Evolutionary conservation across 2,797 vertebrate genomes (phyloP).

Genomic region (Arrhamphus sclerolepis): DNA sequence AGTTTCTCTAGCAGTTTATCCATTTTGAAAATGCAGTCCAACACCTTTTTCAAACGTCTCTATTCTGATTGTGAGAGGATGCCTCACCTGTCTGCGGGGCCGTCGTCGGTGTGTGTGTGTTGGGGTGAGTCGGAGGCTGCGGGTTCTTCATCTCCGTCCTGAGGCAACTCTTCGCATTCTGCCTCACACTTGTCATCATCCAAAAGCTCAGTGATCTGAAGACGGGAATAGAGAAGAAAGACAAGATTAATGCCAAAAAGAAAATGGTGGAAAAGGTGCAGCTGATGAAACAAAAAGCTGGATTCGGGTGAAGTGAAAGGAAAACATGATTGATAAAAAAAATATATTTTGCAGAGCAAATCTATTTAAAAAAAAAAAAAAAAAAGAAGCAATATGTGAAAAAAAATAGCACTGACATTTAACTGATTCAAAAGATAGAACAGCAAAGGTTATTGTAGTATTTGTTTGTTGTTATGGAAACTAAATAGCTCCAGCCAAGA

Average conservation of each 20-base stretch:
- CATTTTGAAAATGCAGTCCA: too few species aligned
- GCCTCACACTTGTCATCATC: constrained; percentile 94
- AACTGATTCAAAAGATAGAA: background rate
- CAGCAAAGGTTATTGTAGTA: background rate
- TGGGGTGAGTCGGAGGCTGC: constrained; percentile 66
- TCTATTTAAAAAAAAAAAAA: too few species aligned
- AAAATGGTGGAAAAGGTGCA: too few species aligned
- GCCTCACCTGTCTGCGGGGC: constrained; percentile 73
- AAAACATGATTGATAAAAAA: too few species aligned
- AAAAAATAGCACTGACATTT: constrained; percentile 9
- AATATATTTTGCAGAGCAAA: background rate
- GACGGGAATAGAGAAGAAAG: constrained; percentile 3
- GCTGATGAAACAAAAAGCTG: too few species aligned
- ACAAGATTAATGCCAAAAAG: constrained; percentile 7
- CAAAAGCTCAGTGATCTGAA: constrained; percentile 83
- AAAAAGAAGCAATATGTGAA: too few species aligned
- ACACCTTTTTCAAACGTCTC: too few species aligned
- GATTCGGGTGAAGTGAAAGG: too few species aligned
- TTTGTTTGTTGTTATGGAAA: too few species aligned
- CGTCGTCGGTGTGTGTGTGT: constrained; percentile 47
- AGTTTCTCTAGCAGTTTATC: too few species aligned
- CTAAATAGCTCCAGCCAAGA: too few species aligned
- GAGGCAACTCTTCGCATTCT: constrained; percentile 90
- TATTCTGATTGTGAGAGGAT: background rate
- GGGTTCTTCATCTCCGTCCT: constrained; percentile 85